Evolutionary conservation across 2,797 vertebrate species (phyloP).

Genomic region (Hipposideros larvatus): DNA sequence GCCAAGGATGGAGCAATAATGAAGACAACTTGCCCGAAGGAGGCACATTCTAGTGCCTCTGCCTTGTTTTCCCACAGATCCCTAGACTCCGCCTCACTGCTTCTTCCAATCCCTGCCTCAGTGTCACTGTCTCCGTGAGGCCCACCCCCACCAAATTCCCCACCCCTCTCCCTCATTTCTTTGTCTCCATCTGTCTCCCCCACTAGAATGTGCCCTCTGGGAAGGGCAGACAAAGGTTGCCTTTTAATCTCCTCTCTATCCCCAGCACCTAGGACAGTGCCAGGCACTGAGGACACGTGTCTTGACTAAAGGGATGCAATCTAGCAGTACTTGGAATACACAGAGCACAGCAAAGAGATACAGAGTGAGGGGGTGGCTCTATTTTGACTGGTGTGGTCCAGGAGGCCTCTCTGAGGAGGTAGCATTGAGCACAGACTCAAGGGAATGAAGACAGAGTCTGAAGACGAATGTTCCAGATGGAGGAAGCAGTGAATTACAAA

Average conservation of each 20-base stretch:
- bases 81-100: not conserved
- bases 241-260: not conserved
- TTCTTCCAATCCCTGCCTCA: not conserved
- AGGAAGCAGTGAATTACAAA: not conserved
- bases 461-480: not conserved
- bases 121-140: not conserved
- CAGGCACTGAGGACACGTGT: not conserved
- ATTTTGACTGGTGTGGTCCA: not conserved
- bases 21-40: not conserved
- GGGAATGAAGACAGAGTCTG: accelerated
- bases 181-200: not conserved
- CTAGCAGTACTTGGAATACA: accelerated
- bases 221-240: not conserved
- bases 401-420: not conserved
- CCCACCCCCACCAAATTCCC: not conserved
- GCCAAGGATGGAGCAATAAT: not conserved
- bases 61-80: not conserved
- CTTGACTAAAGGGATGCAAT: not conserved
- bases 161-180: not conserved
- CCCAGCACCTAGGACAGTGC: constrained; percentile 66
- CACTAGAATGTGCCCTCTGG: not conserved
- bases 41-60: not conserved
- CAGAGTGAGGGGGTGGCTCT: not conserved
- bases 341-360: accelerated
- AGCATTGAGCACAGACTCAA: not conserved